These are phyloP conservation scores for Lagria hirta DNA, from an alignment of 2,888 invertebrate genomes.

Conservation along the genomic window DNA sequence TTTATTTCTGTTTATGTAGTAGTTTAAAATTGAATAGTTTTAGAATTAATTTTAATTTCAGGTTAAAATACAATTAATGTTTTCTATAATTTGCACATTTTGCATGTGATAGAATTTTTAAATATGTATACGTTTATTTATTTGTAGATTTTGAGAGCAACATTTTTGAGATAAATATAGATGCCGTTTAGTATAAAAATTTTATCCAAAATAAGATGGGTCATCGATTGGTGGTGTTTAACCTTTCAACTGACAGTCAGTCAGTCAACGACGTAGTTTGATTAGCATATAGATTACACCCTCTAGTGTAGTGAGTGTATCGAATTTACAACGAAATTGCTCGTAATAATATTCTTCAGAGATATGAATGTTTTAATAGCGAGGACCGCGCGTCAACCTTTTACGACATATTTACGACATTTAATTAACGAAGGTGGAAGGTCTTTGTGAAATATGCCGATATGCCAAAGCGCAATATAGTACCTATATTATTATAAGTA, in stretches of 20 bases:
- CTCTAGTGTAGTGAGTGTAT: constrained; percentile 44
- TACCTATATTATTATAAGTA: too few relatives aligned
- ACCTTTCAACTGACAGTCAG: constrained; percentile 48
- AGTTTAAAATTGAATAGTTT: too few relatives aligned
- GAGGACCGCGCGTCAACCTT: constrained; percentile 45
- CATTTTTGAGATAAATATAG: too few relatives aligned
- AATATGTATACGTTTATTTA: too few relatives aligned
- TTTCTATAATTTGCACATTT: too few relatives aligned
- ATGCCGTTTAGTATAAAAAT: too few relatives aligned
- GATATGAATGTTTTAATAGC: constrained; percentile 46
- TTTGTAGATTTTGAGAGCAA: too few relatives aligned
- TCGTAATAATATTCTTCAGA: constrained; percentile 46
- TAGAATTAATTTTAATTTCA: too few relatives aligned
- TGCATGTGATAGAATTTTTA: too few relatives aligned
- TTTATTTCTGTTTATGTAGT: too few relatives aligned
- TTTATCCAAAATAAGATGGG: constrained; percentile 1
- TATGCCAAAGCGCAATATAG: constrained; percentile 17
- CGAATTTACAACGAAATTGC: constrained; percentile 39
- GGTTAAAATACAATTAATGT: too few relatives aligned
- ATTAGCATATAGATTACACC: constrained; percentile 56
- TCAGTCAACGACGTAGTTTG: constrained; percentile 41
- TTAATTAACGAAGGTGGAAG: constrained; percentile 45
- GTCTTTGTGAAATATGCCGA: constrained; percentile 32
- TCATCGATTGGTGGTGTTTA: constrained; percentile 49
- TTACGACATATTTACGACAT: constrained; percentile 50